These are phyloP conservation scores for Drosophila demipolita DNA, from an alignment of 2,888 invertebrate genomes.

Conservation along the genomic window DNA sequence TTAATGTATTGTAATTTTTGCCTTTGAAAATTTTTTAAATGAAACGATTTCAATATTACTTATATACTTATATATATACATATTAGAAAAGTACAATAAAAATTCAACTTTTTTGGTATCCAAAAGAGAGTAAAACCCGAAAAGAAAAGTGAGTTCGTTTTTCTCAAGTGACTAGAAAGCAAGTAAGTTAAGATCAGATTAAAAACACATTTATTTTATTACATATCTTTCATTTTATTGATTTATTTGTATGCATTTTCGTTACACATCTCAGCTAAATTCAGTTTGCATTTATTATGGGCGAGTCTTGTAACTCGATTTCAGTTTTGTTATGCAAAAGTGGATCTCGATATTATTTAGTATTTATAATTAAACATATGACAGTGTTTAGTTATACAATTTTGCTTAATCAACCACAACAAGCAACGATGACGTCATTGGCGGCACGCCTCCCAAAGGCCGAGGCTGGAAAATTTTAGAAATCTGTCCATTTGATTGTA, in stretches of 20 bases:
- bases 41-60: conserved; percentile 67
- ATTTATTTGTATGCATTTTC: conserved; percentile 66
- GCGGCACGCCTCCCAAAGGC: conserved; percentile 57
- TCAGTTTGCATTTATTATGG: conserved; percentile 60
- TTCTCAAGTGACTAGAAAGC: background rate
- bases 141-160: conserved; percentile 2
- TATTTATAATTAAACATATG: conserved; percentile 62
- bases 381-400: conserved; percentile 60
- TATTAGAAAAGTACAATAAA: conserved; percentile 66
- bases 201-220: conserved; percentile 45
- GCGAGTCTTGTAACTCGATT: conserved; percentile 31
- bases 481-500: conserved; percentile 77
- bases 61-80: conserved; percentile 46
- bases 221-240: conserved; percentile 73
- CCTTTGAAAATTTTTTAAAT: conserved; percentile 71
- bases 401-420: conserved; percentile 20
- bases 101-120: conserved; percentile 73
- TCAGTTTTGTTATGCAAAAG: conserved; percentile 24
- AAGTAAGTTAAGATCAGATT: background rate
- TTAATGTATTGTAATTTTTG: conserved; percentile 62
- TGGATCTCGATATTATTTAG: conserved; percentile 28
- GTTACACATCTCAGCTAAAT: conserved; percentile 75
- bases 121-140: conserved; percentile 69
- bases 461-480: conserved; percentile 71
- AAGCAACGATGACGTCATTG: conserved; percentile 30